Conservation (phyloP, 2,888 invertebrate genomes). For the Branchinecta sandiegonensis region DNA sequence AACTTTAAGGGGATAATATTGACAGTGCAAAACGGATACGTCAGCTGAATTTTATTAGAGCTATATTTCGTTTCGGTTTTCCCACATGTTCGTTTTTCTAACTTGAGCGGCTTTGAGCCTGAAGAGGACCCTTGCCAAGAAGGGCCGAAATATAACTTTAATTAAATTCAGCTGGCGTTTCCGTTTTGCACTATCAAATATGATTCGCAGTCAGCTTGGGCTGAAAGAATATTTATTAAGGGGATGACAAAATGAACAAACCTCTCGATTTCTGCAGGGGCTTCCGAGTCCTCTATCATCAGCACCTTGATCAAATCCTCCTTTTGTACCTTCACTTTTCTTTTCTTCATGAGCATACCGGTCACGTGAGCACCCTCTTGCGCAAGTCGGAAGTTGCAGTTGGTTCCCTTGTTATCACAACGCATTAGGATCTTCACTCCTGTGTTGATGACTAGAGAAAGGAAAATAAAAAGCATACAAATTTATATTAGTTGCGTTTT, state of each 20-base stretch:
- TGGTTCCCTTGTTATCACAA: conserved; percentile 77
- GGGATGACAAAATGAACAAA: background rate
- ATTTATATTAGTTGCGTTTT: background rate
- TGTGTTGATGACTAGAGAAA: conserved; percentile 66
- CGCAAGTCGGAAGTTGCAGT: conserved; percentile 72
- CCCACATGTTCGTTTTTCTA: too few species aligned
- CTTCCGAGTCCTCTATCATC: conserved; percentile 59
- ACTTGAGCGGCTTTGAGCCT: too few species aligned
- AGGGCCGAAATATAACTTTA: too few species aligned
- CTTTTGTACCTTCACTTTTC: conserved; percentile 53
- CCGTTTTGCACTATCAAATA: too few species aligned
- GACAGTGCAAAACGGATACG: too few species aligned
- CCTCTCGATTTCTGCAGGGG: conserved; percentile 56
- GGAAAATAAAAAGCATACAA: background rate
- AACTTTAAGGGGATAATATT: too few species aligned
- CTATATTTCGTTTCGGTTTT: too few species aligned
- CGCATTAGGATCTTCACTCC: conserved; percentile 89
- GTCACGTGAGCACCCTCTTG: conserved; percentile 75
- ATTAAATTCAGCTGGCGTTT: too few species aligned
- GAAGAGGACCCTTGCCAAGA: too few species aligned
- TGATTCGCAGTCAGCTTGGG: too few species aligned
- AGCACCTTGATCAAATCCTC: conserved; percentile 64
- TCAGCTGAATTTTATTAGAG: too few species aligned
- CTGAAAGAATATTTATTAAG: too few species aligned
- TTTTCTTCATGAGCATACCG: conserved; percentile 50